Percentiles rank a stretch among this genome's conserved stretches.
These are phyloP conservation scores for Microplitis manilae DNA, from an alignment of 2,888 invertebrate species.

Conservation along the genomic window DNA sequence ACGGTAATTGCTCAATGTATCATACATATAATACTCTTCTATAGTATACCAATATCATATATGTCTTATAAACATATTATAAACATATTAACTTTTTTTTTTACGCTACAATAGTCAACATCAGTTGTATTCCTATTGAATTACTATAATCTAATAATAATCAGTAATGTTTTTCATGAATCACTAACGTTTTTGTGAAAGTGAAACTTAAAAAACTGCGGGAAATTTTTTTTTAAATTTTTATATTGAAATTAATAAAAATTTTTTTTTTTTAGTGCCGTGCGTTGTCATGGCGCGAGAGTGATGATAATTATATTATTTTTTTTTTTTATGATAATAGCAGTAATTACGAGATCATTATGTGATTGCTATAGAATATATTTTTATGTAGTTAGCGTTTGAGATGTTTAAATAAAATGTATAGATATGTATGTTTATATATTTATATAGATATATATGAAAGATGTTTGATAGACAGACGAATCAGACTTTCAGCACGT, in stretches of 20 bases:
- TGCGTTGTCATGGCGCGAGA: neutral
- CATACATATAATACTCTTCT: constrained; percentile 7
- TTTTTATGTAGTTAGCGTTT: neutral
- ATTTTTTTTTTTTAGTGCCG: neutral
- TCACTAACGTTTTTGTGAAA: neutral
- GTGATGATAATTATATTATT: neutral
- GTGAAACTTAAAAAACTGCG: neutral
- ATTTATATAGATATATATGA: neutral
- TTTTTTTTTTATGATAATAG: constrained; percentile 29
- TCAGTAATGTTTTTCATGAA: neutral
- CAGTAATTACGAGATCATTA: constrained; percentile 43
- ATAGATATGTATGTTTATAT: neutral
- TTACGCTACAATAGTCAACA: neutral
- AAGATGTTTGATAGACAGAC: constrained; percentile 22
- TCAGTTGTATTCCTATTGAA: neutral
- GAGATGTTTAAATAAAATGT: neutral
- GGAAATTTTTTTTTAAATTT: neutral
- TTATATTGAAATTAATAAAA: neutral
- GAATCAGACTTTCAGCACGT: neutral
- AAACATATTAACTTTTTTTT: constrained; percentile 1
- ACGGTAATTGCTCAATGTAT: constrained; percentile 60
- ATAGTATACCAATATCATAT: neutral
- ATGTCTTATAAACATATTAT: too few species aligned
- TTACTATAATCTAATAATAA: too few species aligned
- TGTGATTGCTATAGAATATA: constrained; percentile 18